Evolutionary conservation across 2,888 invertebrate species (phyloP), one percentile per base, ranked within the genome.

Genomic region (Salpingus planirostris): DNA sequence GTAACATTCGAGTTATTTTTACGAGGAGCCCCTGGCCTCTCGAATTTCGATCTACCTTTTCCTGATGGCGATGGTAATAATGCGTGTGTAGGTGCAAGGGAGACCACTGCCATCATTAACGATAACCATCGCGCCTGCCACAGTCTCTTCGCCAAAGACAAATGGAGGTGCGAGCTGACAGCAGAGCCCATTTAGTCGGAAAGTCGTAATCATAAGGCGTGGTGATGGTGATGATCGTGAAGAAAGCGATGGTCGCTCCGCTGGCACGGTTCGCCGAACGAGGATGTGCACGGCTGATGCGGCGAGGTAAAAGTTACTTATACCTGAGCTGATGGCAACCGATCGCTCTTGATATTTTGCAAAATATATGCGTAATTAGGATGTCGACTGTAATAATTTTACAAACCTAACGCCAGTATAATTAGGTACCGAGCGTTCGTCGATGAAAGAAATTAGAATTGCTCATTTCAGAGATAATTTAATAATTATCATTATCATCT

Each of bases 121-220:
- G 62, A 62, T 62, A 62, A 61, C 54, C 55, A 62, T 62, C 62
- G 52, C 54, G 55, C 51, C 54, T 54, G 54, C 54, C 55, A 55
- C 41, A 43, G 51, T 32, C 44, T 44, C 43, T 44, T 52, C 52
- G 49, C 46, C 50, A 50, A 65, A 66, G 66, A 67, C 65, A 65
- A 66, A 65, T 65, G 66, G 59, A 63, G 64, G 64, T 65, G 65
- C 63, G 57, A 64, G 60, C 62, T 64, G 64, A 62, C 63, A 64
- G 64, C 62, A n/a, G 47, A 60, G 57, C 59, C 62, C 64, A 63
- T 65, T 64, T 65, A 63, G 64, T 64, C 62, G 64, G 64, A 56
- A 65, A 66, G 65, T 62, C 60, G 64, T 66, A 67, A 67, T 67
- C 66, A 66, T 64, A 64, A 64, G 66, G 65, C 60, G 64, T 62